phyloP scores from a whole-genome alignment of 2,888 invertebrate genomes.

The Xestia sexstrigata region DNA sequence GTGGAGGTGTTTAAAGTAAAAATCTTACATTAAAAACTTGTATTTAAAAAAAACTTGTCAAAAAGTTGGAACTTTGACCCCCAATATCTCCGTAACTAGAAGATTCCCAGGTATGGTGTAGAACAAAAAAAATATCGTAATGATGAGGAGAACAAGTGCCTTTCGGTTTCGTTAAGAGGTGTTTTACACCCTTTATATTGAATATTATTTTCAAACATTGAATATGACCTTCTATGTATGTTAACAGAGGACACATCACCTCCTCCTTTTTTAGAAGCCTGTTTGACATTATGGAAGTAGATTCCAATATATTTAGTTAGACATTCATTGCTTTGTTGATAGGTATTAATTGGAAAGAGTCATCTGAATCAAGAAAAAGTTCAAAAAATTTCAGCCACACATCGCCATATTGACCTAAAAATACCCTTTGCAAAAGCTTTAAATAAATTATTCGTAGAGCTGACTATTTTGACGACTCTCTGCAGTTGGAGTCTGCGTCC shows the following conservation, averaged over 20 bases:
- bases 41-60: no score
- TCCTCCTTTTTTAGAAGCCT: neutral
- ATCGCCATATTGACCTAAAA: neutral
- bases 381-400: neutral
- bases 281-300: neutral
- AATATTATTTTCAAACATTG: no score
- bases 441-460: constrained; percentile 13
- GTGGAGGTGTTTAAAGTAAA: no score
- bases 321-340: neutral
- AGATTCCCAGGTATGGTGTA: no score
- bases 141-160: no score
- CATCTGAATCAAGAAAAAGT: neutral
- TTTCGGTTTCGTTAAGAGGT: no score
- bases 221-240: no score
- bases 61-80: no score
- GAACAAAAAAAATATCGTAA: no score
- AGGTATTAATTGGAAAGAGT: neutral
- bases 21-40: no score
- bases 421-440: neutral
- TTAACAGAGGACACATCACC: neutral
- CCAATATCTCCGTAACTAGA: no score
- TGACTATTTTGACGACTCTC: constrained; percentile 10
- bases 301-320: neutral
- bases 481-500: constrained; percentile 34
- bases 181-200: no score